Evolutionary conservation across 2,888 invertebrate genomes (phyloP).

Genomic region (Tricholauxania praeusta): DNA sequence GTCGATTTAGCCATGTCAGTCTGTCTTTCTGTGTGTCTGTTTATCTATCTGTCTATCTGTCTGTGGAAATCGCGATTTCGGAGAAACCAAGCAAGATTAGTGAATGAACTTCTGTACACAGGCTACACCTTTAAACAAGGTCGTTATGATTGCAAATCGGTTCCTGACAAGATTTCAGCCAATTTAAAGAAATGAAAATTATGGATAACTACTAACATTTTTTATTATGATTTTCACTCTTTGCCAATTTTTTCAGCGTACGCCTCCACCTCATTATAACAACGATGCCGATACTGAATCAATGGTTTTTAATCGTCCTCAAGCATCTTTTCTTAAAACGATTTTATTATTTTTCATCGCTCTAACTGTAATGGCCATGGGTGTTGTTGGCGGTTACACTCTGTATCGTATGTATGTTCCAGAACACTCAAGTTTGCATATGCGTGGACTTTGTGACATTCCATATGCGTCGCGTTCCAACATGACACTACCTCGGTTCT

Average conservation of each 20-base stretch:
- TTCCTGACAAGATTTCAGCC: too few relatives aligned
- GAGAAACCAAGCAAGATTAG: too few relatives aligned
- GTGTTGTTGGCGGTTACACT: slow-evolving; percentile 78
- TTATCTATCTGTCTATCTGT: too few relatives aligned
- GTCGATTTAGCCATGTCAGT: too few relatives aligned
- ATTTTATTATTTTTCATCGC: slow-evolving; percentile 78
- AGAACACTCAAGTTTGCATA: slow-evolving; percentile 69
- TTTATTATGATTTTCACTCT: too few relatives aligned
- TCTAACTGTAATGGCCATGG: slow-evolving; percentile 78
- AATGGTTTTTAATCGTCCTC: slow-evolving; percentile 65
- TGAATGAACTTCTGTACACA: too few relatives aligned
- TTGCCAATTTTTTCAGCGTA: background rate
- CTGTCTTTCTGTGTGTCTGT: too few relatives aligned
- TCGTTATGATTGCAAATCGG: too few relatives aligned
- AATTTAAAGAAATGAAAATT: too few relatives aligned
- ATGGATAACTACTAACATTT: too few relatives aligned
- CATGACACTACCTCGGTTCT: slow-evolving; percentile 58
- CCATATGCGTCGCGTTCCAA: slow-evolving; percentile 62
- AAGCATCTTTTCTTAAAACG: slow-evolving; percentile 73
- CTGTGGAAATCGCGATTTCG: too few relatives aligned
- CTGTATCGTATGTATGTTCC: slow-evolving; percentile 80
- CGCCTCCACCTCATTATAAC: slow-evolving; percentile 16
- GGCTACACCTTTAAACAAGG: too few relatives aligned
- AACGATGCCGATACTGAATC: slow-evolving; percentile 66
- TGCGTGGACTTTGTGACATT: slow-evolving; percentile 65